phyloP scores from a whole-genome alignment of 2,113 vertebrate species.

The Ia io region DNA sequence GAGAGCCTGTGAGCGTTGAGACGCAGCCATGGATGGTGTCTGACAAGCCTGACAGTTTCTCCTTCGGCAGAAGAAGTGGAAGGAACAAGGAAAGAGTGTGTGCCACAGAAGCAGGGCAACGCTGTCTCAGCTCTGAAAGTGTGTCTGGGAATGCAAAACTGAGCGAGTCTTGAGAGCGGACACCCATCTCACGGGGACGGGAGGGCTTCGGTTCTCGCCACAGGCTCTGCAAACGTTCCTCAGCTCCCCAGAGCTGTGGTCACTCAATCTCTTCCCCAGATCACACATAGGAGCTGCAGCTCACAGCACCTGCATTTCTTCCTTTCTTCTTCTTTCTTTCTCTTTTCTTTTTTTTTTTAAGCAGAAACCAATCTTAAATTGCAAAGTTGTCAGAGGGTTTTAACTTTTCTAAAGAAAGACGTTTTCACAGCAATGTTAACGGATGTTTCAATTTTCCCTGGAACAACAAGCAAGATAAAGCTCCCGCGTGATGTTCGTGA shows the following conservation, averaged over 20 bases:
- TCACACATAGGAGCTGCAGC: not conserved
- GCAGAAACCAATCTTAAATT: not conserved
- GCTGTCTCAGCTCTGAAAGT: not conserved
- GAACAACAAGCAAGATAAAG: slow-evolving; percentile 48
- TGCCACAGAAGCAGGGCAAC: not conserved
- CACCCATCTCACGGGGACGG: not conserved
- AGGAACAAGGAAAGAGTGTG: not conserved
- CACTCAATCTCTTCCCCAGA: not conserved
- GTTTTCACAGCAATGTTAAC: not conserved
- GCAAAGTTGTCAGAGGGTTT: not conserved
- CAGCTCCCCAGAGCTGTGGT: not conserved
- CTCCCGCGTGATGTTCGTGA: not conserved
- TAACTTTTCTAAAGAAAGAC: slow-evolving; percentile 13
- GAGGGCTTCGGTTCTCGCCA: not conserved
- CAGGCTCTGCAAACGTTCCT: not conserved
- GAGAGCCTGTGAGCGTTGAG: not conserved
- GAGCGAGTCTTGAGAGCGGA: not conserved
- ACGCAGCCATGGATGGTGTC: not conserved
- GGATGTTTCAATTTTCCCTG: not conserved
- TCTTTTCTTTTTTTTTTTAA: not conserved
- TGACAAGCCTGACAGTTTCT: not conserved
- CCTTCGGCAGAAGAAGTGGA: not conserved
- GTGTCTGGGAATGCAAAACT: not conserved
- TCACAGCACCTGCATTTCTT: not conserved
- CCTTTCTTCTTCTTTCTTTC: not conserved